Percentiles rank a stretch among this genome's conserved stretches.
Evolutionary conservation across 2,113 vertebrate species (phyloP).

Genomic region (western clawed frog (Xenopus tropicalis)): UCB_Xtro_10.0 CM004443.2:146026001-146026500

Average conservation of each 20-base stretch:
- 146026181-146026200: too few species aligned
- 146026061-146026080: too few species aligned
- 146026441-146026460: too few species aligned
- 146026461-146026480: slow-evolving; percentile 86
- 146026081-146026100: too few species aligned
- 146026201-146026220: too few species aligned
- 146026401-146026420: background rate
- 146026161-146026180: too few species aligned
- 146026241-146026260: slow-evolving; percentile 20
- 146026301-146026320: slow-evolving; percentile 79
- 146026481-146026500: slow-evolving; percentile 75
- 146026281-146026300: slow-evolving; percentile 73
- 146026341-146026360: slow-evolving; percentile 84
- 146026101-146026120: too few species aligned
- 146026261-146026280: slow-evolving; percentile 53
- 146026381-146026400: background rate
- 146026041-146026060: too few species aligned
- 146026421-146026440: background rate
- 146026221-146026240: slow-evolving; percentile 15
- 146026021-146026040: too few species aligned
- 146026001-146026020: too few species aligned
- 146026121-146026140: too few species aligned
- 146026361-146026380: slow-evolving; percentile 65
- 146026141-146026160: too few species aligned
- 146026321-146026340: slow-evolving; percentile 95